These are phyloP conservation scores for Sepiola atlantica DNA, from an alignment of 2,888 invertebrate species.

Conservation along the genomic window DNA sequence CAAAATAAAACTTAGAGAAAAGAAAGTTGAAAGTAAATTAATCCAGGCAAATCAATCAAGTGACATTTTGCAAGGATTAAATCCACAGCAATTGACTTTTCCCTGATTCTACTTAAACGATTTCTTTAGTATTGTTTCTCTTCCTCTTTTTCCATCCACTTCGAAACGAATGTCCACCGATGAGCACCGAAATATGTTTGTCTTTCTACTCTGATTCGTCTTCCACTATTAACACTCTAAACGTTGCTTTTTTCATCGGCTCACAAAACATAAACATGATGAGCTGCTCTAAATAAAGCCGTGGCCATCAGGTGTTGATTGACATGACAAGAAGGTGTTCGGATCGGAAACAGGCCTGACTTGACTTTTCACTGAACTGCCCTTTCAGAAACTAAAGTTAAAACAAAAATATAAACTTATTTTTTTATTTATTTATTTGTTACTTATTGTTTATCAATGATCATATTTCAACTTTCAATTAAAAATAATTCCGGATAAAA, in stretches of 20 bases:
- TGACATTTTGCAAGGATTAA: not conserved
- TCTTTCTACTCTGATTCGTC: not conserved
- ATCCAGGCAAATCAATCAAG: not conserved
- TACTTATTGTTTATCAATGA: too few species aligned
- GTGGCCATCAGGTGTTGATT: not conserved
- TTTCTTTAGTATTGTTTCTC: not conserved
- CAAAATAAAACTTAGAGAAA: not conserved
- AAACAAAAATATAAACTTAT: not conserved
- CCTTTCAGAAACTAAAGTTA: not conserved
- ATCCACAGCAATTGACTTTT: not conserved
- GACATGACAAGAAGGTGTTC: not conserved
- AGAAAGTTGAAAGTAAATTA: not conserved
- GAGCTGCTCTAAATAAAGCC: not conserved
- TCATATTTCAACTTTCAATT: too few species aligned
- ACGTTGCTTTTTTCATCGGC: not conserved
- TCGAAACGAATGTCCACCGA: not conserved
- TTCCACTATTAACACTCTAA: not conserved
- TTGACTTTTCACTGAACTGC: slow-evolving; percentile 11
- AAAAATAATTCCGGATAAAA: too few species aligned
- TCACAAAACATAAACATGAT: not conserved
- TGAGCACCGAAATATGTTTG: slow-evolving; percentile 6
- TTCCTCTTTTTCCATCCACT: not conserved
- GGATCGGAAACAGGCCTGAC: not conserved
- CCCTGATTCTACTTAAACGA: not conserved
- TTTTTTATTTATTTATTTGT: too few species aligned